Evolutionary conservation across 92 coral and sea anemone species (phyloP), one percentile per base, ranked within the genome.

Genomic region (Meandrina meandrites): DNA sequence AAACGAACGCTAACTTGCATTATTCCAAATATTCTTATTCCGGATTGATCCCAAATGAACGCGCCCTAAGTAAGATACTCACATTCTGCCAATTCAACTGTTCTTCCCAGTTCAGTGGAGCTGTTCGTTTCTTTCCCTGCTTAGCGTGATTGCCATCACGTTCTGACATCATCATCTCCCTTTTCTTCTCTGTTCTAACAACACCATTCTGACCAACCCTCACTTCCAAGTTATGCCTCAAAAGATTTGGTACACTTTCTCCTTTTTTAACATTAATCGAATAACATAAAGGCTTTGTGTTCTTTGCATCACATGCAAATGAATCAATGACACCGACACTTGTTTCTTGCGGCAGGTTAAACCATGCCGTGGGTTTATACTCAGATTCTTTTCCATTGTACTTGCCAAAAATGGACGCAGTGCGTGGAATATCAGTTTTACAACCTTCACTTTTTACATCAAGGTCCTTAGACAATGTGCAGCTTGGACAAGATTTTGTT

Each of bases 21-120:
- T n/a, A n/a, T n/a, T n/a, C n/a, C n/a, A n/a, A n/a, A n/a, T n/a
- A n/a, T n/a, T n/a, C n/a, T n/a, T n/a, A n/a, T n/a, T n/a, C n/a
- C n/a, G n/a, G n/a, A n/a, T n/a, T n/a, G n/a, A n/a, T n/a, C n/a
- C n/a, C n/a, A n/a, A n/a, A n/a, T n/a, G n/a, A n/a, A n/a, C n/a
- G n/a, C n/a, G n/a, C n/a, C n/a, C n/a, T n/a, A n/a, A n/a, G n/a
- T n/a, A n/a, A n/a, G n/a, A 66, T 50, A 50, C 98, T 94, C 73
- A 94, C 98, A 91, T 91, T 86, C 56, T 93, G 85, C 98, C 98
- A 94, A 74, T 94, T 90, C 21, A 94, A 87, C 80, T 93, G 98
- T 62, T 94, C 96, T 62, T 94, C 96, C 98, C 98, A 94, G 58
- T 94, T 93, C 48, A 94, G 67, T 14, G 98, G 98, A 17, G 91